These are phyloP conservation scores for Salvelinus alpinus DNA, from an alignment of 2,113 vertebrate species.

Conservation along the genomic window DNA sequence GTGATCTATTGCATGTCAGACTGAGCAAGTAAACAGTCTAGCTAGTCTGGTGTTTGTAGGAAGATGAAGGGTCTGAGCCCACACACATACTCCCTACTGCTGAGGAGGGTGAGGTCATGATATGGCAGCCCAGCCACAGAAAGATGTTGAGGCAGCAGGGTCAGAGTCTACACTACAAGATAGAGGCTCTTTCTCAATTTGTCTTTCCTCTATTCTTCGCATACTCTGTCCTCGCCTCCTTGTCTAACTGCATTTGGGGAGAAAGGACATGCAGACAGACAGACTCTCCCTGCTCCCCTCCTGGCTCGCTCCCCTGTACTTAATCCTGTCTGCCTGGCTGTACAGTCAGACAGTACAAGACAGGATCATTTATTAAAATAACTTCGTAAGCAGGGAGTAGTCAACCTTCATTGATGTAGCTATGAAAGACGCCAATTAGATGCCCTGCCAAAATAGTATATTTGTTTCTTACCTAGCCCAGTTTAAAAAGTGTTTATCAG, in stretches of 20 bases:
- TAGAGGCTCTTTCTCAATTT: no score
- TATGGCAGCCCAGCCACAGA: background rate
- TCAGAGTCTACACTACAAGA: no score
- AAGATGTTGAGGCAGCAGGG: background rate
- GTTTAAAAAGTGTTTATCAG: background rate
- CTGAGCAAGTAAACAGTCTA: no score
- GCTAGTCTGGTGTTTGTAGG: no score
- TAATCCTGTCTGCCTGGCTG: background rate
- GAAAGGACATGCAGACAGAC: background rate
- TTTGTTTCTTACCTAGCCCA: background rate
- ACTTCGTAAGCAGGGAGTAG: background rate
- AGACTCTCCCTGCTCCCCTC: background rate
- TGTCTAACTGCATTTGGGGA: no score
- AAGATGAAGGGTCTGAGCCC: no score
- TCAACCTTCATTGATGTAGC: background rate
- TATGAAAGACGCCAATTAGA: background rate
- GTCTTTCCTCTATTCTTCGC: no score
- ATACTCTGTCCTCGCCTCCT: no score
- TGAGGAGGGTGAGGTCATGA: background rate
- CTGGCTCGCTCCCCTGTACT: background rate
- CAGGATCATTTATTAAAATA: background rate
- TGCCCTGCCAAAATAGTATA: background rate
- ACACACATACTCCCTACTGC: no score
- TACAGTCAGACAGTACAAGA: background rate
- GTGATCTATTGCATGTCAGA: no score